Evolutionary conservation across 2,113 vertebrate species (phyloP).

Genomic region (Miniopterus natalensis): DNA sequence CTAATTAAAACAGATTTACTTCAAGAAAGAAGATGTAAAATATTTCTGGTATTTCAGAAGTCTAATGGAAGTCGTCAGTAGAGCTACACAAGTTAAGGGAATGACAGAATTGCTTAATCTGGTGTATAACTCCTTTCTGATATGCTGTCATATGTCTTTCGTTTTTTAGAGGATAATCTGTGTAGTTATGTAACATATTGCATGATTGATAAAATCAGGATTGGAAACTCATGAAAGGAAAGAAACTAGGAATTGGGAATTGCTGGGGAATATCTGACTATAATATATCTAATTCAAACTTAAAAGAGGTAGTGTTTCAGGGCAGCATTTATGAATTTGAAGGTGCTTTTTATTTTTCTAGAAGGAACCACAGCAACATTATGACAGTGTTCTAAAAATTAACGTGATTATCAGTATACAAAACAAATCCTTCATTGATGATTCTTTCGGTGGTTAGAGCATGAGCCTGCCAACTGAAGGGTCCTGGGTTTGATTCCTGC

Average conservation of each 20-base stretch:
- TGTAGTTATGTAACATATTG: conserved; percentile 17
- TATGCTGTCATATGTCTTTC: neutral
- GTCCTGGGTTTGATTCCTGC: no score
- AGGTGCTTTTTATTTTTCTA: conserved; percentile 27
- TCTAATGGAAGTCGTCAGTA: neutral
- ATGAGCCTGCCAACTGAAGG: no score
- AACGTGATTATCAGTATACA: neutral
- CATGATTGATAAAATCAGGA: conserved; percentile 39
- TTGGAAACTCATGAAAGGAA: neutral
- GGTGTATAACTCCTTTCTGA: neutral
- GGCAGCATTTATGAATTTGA: conserved; percentile 29
- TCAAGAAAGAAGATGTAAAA: conserved; percentile 19
- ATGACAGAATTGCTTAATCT: neutral
- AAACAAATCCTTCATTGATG: conserved; percentile 2
- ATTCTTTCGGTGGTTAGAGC: neutral
- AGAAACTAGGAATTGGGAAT: neutral
- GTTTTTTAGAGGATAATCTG: conserved; percentile 14
- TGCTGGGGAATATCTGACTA: neutral
- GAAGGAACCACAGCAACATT: neutral
- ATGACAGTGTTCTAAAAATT: conserved; percentile 41
- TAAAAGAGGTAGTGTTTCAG: conserved; percentile 42
- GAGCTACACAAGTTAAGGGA: neutral
- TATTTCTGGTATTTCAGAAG: conserved; percentile 57
- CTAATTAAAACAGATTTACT: conserved; percentile 12
- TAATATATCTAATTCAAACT: neutral